These are phyloP conservation scores for Drosophila peninsularis DNA, from an alignment of 2,888 invertebrate species.

Conservation along the genomic window DNA sequence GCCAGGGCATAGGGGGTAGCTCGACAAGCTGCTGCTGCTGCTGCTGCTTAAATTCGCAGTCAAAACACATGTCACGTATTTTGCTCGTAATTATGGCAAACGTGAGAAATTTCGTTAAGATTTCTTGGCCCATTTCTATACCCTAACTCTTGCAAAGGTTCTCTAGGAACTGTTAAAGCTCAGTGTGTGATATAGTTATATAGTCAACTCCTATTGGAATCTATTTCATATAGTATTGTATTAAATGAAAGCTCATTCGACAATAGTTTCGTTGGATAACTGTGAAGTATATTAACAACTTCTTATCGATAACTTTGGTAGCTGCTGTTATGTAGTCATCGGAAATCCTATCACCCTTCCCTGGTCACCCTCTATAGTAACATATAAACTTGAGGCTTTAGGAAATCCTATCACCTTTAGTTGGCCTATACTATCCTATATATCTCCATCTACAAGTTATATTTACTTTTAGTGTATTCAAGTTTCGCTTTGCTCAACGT, in stretches of 20 bases:
- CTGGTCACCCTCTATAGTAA: background rate
- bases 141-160: conserved; percentile 26
- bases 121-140: conserved; percentile 70
- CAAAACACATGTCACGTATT: conserved; percentile 81
- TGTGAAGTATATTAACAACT: no score
- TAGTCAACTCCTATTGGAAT: no score
- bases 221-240: no score
- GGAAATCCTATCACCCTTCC: background rate
- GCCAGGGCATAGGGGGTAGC: conserved; percentile 2
- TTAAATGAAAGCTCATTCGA: no score
- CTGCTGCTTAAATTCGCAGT: conserved; percentile 66
- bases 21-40: conserved; percentile 46
- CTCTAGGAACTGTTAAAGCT: no score
- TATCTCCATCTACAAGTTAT: background rate
- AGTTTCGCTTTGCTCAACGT: background rate
- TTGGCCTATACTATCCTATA: no score
- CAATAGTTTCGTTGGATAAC: no score
- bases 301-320: background rate
- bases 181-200: no score
- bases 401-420: background rate
- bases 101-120: conserved; percentile 81
- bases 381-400: no score
- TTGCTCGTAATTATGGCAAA: conserved; percentile 81
- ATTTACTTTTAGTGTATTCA: conserved; percentile 7
- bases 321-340: background rate